These are phyloP conservation scores for Pedicia rivosa DNA, from an alignment of 2,888 invertebrate genomes.

Conservation along the genomic window DNA sequence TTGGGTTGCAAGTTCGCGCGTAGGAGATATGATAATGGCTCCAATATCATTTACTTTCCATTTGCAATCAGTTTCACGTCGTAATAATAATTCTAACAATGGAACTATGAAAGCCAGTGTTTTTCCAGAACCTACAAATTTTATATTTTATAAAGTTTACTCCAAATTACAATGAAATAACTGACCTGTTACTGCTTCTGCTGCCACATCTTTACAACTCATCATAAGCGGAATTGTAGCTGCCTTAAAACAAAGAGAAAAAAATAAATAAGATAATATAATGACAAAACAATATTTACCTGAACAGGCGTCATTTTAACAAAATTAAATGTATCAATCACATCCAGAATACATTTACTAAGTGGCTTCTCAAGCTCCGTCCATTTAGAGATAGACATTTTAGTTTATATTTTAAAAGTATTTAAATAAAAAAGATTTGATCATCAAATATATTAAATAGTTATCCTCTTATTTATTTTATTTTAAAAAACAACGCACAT, in stretches of 20 bases:
- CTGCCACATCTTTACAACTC: slow-evolving; percentile 89
- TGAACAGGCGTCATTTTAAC: slow-evolving; percentile 42
- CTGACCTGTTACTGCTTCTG: slow-evolving; percentile 97
- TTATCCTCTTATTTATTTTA: no score
- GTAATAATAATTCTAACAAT: slow-evolving; percentile 64
- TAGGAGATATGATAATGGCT: slow-evolving; percentile 85
- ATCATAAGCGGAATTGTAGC: slow-evolving; percentile 80
- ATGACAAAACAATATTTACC: slow-evolving; percentile 14
- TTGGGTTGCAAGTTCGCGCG: slow-evolving; percentile 86
- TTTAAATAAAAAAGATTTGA: neutral
- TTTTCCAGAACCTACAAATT: slow-evolving; percentile 97
- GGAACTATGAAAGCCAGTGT: slow-evolving; percentile 93
- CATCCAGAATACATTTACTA: slow-evolving; percentile 34
- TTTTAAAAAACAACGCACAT: no score
- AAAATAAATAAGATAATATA: neutral
- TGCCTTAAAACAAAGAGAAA: slow-evolving; percentile 37
- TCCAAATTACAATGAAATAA: no score
- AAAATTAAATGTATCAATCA: slow-evolving; percentile 37
- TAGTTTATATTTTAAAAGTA: neutral
- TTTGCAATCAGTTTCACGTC: slow-evolving; percentile 40
- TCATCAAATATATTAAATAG: no score
- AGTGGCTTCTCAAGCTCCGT: slow-evolving; percentile 32
- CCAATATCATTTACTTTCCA: slow-evolving; percentile 66
- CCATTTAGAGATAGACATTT: slow-evolving; percentile 16
- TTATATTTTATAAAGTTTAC: no score